These are phyloP conservation scores for Semotilus atromaculatus DNA, from an alignment of 2,797 vertebrate species.

Conservation along the genomic window DNA sequence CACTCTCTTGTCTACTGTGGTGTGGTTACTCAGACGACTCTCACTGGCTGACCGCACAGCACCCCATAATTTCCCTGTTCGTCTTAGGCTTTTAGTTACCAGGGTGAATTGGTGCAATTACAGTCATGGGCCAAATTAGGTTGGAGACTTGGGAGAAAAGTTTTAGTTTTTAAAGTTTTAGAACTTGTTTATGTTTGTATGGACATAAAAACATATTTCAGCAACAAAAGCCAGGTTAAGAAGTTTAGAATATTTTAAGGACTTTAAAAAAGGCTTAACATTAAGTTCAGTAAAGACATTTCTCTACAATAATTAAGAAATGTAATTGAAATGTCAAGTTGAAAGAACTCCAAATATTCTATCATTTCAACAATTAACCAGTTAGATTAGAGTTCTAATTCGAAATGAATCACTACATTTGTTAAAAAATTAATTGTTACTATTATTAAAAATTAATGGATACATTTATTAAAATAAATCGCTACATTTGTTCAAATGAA, in stretches of 20 bases:
- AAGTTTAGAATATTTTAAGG: neutral
- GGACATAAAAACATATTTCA: neutral
- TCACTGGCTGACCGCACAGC: neutral
- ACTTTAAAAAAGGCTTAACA: neutral
- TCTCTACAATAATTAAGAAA: neutral
- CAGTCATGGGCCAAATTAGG: constrained; percentile 37
- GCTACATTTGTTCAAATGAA: too few species aligned
- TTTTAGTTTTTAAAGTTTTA: constrained; percentile 20
- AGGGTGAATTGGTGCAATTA: constrained; percentile 42
- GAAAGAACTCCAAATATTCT: neutral
- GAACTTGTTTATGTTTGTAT: neutral
- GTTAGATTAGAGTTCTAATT: neutral
- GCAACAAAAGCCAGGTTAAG: neutral
- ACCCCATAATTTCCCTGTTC: constrained; percentile 17
- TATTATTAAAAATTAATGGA: too few species aligned
- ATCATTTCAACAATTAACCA: neutral
- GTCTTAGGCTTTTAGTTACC: constrained; percentile 54
- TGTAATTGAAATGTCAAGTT: neutral
- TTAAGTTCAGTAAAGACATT: neutral
- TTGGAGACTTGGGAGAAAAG: constrained; percentile 12
- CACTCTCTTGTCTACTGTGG: neutral
- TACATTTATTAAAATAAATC: too few species aligned
- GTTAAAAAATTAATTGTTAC: too few species aligned
- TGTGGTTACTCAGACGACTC: constrained; percentile 1
- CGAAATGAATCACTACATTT: too few species aligned